Evolutionary conservation across 2,888 invertebrate genomes (phyloP), one percentile per base, ranked within the genome.

Genomic region (Diadegma fenestrale): DNA sequence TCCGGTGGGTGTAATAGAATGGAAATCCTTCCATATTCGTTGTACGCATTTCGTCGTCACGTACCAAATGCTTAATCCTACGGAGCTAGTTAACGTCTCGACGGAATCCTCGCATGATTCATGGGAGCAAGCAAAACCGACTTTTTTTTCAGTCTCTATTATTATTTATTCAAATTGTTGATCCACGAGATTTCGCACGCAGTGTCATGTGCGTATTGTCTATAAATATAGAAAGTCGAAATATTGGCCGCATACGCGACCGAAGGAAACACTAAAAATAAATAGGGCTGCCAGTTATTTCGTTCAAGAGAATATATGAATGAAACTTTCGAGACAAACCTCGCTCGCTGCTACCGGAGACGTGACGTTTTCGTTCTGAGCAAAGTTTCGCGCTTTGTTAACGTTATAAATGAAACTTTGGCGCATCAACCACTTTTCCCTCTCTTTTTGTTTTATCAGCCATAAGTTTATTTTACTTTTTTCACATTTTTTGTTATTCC

Each of bases 1-100:
- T 76, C 30, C 61, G 75, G 76, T 69, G n/a, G n/a, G 76, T 69
- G 14, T 26, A 26, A 61, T 68, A 75, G 73, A 68, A 69, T 54
- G 43, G 0, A 64, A 73, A 43, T 58, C 69, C 45, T 76, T 76
- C 43, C 26, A 43, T 19, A n/a, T 51, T 64, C 41, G 33, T 45
- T 45, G 54, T 43, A 30, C 12, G 33, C 54, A 19, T 22, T 22
- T 51, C 33, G 19, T 19, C 22, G 8, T 37, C 37, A 10, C 37
- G 8, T 17, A 14, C 22, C 17, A 33, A 45, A 68, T 64, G 54
- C 7, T 73, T 43, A 68, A 75, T 75, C 61, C 61, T 58, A 26
- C 12, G 45, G 58, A 33, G 33, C 33, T 45, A 64, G 14, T 45
- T 48, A 75, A 80, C 54, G 73, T 68, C n/a, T 30, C 19, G 48